phyloP scores from a whole-genome alignment of 2,113 vertebrate genomes.

The Oostethus manadensis region DNA sequence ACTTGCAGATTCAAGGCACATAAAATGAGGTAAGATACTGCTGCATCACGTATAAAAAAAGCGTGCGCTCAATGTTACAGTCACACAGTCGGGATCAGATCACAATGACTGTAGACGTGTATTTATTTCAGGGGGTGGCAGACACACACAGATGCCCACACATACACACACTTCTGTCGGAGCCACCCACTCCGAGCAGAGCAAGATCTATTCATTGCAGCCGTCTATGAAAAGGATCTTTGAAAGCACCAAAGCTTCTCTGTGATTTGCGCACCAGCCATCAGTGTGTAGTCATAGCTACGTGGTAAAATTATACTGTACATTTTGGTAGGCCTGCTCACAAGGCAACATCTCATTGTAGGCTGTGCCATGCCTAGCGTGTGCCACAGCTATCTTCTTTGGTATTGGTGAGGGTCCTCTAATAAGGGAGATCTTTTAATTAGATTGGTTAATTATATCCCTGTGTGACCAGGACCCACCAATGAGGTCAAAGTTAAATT shows the following conservation, averaged over 20 bases:
- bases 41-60: constrained; percentile 25
- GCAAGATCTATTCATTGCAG: constrained; percentile 50
- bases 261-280: constrained; percentile 29
- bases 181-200: constrained; percentile 48
- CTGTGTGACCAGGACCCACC: constrained; percentile 2
- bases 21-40: constrained; percentile 43
- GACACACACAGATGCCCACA: constrained; percentile 17
- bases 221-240: constrained; percentile 53
- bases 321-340: constrained; percentile 34
- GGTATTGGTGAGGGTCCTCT: constrained; percentile 16
- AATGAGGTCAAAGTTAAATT: constrained; percentile 28
- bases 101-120: constrained; percentile 17
- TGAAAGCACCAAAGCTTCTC: constrained; percentile 43
- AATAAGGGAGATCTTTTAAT: constrained; percentile 35
- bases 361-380: constrained; percentile 12
- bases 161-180: constrained; percentile 28
- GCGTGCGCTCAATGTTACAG: constrained; percentile 3
- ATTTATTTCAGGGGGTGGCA: constrained; percentile 29
- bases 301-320: constrained; percentile 50
- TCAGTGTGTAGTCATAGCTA: constrained; percentile 42
- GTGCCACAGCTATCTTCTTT: constrained; percentile 19
- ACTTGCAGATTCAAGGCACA: constrained; percentile 42
- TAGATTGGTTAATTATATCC: constrained; percentile 43
- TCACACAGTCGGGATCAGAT: neutral
- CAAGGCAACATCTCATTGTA: constrained; percentile 36